Evolutionary conservation across 2,113 vertebrate species (phyloP).

Genomic region (Callipepla squamata): DNA sequence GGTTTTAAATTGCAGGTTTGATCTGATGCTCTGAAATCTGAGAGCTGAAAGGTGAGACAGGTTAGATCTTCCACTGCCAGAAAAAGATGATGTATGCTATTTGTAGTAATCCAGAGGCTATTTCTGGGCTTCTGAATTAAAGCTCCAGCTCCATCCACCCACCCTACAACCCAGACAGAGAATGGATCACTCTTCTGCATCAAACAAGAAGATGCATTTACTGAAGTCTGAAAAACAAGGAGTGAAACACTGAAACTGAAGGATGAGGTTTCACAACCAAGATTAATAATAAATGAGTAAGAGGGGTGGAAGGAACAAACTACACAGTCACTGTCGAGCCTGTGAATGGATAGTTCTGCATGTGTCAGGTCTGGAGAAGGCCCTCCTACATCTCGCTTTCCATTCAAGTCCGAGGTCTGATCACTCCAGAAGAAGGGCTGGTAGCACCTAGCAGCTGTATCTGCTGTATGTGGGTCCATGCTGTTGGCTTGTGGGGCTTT

Average conservation of each 20-base stretch:
- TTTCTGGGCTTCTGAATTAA: constrained; percentile 19
- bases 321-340: neutral
- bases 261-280: neutral
- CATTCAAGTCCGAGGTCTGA: neutral
- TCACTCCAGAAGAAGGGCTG: rapidly evolving
- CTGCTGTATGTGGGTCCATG: neutral
- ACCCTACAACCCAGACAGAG: neutral
- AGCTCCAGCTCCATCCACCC: neutral
- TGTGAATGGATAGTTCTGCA: neutral
- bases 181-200: neutral
- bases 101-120: constrained; percentile 1
- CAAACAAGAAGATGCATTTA: neutral
- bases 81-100: neutral
- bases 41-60: neutral
- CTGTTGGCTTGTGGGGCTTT: neutral
- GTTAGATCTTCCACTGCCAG: neutral
- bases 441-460: neutral
- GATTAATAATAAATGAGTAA: constrained; percentile 1
- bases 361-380: neutral
- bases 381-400: neutral
- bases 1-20: neutral
- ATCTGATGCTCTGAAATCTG: neutral
- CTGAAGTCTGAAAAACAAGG: neutral
- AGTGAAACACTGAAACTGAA: neutral
- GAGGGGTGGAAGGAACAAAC: neutral